Percentiles rank a stretch among this genome's conserved stretches.
Evolutionary conservation across 2,797 vertebrate genomes (phyloP).

Genomic region (Meriones psammophilus): DNA sequence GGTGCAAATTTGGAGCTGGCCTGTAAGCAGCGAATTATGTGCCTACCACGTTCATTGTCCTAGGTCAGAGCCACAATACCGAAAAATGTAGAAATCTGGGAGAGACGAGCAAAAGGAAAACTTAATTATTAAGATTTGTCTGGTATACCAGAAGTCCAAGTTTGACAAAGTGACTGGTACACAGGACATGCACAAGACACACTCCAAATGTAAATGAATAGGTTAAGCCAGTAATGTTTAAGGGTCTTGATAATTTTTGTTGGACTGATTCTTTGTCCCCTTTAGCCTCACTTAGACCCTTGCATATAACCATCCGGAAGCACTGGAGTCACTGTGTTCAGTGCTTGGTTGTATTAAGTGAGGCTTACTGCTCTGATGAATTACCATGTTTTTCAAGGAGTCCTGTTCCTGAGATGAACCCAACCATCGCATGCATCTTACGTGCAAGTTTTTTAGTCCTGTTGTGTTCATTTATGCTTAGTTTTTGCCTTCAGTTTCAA

Average conservation of each 20-base stretch:
- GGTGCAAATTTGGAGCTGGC: background rate
- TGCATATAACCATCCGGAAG: background rate
- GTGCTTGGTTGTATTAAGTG: background rate
- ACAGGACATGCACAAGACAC: background rate
- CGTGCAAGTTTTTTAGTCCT: background rate
- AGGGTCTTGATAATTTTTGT: conserved; percentile 39
- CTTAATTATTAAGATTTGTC: conserved; percentile 39
- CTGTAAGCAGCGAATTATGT: background rate
- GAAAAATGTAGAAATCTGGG: background rate
- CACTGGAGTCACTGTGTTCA: background rate
- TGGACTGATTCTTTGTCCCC: background rate
- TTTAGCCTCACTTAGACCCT: background rate
- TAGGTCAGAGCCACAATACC: background rate
- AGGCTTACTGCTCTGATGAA: background rate
- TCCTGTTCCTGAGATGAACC: background rate
- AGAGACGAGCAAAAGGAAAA: background rate
- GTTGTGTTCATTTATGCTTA: background rate
- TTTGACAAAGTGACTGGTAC: background rate
- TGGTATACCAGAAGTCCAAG: conserved; percentile 28
- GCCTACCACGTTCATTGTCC: too few relatives aligned
- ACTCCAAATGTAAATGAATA: conserved; percentile 40
- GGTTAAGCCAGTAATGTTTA: conserved; percentile 1
- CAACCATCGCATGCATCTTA: background rate
- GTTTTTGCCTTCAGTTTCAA: background rate
- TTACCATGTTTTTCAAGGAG: background rate